phyloP scores from a whole-genome alignment of 1,140 invertebrate species.

The Rhopalosiphum padi region DNA sequence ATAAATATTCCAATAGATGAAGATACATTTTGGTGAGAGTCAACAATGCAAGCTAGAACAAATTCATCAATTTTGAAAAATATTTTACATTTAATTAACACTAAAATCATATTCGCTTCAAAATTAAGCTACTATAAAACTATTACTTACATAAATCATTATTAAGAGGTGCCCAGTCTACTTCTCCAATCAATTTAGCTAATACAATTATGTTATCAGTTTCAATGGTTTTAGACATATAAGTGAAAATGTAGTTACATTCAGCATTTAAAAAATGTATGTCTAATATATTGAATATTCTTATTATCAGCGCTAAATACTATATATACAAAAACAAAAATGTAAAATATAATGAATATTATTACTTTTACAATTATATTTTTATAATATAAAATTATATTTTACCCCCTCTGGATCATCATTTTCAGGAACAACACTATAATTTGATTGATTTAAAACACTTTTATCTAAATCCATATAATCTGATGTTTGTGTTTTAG shows the following conservation, averaged over 20 bases:
- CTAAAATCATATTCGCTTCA: constrained; percentile 49
- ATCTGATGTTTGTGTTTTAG: constrained; percentile 60
- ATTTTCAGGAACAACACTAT: constrained; percentile 76
- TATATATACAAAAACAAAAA: constrained; percentile 63
- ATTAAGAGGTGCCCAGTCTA: constrained; percentile 82
- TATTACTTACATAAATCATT: constrained; percentile 74
- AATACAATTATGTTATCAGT: constrained; percentile 83
- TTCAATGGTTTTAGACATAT: constrained; percentile 71
- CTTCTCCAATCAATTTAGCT: constrained; percentile 82
- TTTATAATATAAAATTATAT: constrained; percentile 60
- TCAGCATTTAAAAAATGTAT: constrained; percentile 74
- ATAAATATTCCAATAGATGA: constrained; percentile 80
- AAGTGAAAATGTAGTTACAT: constrained; percentile 68
- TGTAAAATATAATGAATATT: constrained; percentile 52
- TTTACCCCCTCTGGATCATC: constrained; percentile 86
- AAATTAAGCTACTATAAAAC: not conserved
- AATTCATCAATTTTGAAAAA: constrained; percentile 64
- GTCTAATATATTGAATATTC: constrained; percentile 79
- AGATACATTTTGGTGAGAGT: constrained; percentile 71
- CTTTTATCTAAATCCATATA: constrained; percentile 60
- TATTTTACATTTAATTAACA: constrained; percentile 51
- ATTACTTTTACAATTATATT: constrained; percentile 36
- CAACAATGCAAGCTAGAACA: constrained; percentile 66
- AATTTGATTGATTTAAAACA: constrained; percentile 25
- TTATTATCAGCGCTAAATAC: constrained; percentile 81